Evolutionary conservation across 2,113 vertebrate genomes (phyloP), one percentile per base, ranked within the genome.

Genomic region (Podilymbus podiceps): DNA sequence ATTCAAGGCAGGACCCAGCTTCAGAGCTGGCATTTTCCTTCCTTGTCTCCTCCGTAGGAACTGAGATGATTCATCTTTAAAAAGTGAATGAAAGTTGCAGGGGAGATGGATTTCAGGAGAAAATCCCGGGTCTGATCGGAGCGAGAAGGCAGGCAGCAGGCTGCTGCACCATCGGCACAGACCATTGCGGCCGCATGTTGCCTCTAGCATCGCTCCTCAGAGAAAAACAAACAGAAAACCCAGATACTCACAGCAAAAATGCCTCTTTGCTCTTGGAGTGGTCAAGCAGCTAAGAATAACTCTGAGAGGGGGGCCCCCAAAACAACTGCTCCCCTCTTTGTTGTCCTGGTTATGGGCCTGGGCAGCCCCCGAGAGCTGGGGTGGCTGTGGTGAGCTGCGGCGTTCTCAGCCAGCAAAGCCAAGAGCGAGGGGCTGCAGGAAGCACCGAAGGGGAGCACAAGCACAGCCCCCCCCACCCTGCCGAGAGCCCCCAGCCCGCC

Each of bases 181-280:
- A 31, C 6, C 38, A 1, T 9, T 15, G 24, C 14, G 28, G 10
- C 60, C 18, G 2, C 5, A 44, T 17, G 15, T 1, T 35, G 16
- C 6, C 42, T 47, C 30, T 35, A 40, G 44, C 27, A 40, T 28
- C 52, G 25, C 50, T 38, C 40, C 50, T 30, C 35, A 18, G 52
- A 38, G 40, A 11, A 25, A 47, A 28, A 12, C 12, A 88, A 52
- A 60, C 64, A 28, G 12, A 14, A 88, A 52, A 60, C 64, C 6
- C 17, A 62, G 16, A 15, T 3, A 15, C 9, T 21, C 1, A 1
- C 62, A 66, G 27, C 0, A 19, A 63, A 56, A 21, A 6, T 21
- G 0, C 2, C 8, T 8, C 6, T 74, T 74, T 46, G 30, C 71
- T 72, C 16, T 46, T 0, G 0, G 38, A 67, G 58, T 1, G 2